Evolutionary conservation across 1,140 invertebrate species (phyloP).

Genomic region (Telenomus remus): DNA sequence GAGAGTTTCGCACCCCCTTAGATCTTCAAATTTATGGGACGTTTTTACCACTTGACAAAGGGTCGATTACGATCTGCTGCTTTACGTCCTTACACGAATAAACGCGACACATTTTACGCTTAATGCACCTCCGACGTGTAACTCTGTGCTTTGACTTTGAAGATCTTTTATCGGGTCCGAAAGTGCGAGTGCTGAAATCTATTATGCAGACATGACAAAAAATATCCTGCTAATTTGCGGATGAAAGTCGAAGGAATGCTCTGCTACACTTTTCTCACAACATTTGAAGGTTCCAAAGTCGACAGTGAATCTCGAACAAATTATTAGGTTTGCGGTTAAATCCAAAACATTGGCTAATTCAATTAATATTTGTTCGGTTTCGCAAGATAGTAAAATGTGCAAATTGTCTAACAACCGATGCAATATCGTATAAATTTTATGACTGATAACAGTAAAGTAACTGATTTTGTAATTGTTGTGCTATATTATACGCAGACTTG

Average conservation of each 20-base stretch:
- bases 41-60: conserved; percentile 60
- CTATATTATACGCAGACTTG: no score
- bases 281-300: no score
- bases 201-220: conserved; percentile 26
- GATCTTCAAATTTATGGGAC: conserved; percentile 60
- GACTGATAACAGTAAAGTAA: no score
- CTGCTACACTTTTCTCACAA: background rate
- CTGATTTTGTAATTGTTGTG: no score
- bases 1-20: conserved; percentile 57
- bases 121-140: conserved; percentile 50
- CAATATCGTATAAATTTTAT: no score
- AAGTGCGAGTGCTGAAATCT: conserved; percentile 54
- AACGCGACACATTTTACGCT: conserved; percentile 58
- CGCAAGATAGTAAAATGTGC: no score
- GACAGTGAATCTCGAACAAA: no score
- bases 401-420: no score
- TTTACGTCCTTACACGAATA: conserved; percentile 56
- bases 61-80: conserved; percentile 58
- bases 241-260: conserved; percentile 10
- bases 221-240: conserved; percentile 19
- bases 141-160: conserved; percentile 53
- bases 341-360: no score
- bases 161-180: conserved; percentile 54
- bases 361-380: no score
- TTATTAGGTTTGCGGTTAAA: no score